A percentile compares a stretch with the other conserved stretches of the same genome.
These are phyloP conservation scores for Chrysolina haemoptera DNA, from an alignment of 2,888 invertebrate species.

Conservation along the genomic window DNA sequence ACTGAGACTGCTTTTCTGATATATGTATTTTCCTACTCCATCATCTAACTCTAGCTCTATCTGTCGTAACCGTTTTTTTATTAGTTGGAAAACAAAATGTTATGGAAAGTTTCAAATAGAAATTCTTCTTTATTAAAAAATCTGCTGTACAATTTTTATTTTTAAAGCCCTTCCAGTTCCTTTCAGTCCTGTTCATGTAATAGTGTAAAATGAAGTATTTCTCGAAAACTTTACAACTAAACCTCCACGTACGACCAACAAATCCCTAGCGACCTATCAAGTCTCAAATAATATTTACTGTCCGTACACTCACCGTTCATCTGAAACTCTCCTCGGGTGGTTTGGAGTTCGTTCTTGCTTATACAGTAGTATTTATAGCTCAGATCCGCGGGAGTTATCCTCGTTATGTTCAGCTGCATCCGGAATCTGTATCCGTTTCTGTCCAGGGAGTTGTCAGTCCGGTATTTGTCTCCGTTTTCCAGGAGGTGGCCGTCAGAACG, in stretches of 20 bases:
- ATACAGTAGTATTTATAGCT: slow-evolving; percentile 85
- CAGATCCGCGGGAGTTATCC: slow-evolving; percentile 78
- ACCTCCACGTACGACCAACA: not conserved
- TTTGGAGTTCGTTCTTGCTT: slow-evolving; percentile 86
- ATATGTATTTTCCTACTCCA: too few species aligned
- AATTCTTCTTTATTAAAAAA: too few species aligned
- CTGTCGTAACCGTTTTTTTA: too few species aligned
- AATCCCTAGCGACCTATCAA: not conserved
- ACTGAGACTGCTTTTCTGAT: too few species aligned
- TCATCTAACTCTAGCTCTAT: too few species aligned
- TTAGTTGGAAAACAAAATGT: too few species aligned
- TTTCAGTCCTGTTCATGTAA: too few species aligned
- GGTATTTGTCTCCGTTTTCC: slow-evolving; percentile 78
- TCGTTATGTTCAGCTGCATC: slow-evolving; percentile 85
- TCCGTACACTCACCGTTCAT: slow-evolving; percentile 74
- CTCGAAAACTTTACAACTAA: too few species aligned
- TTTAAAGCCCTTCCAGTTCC: too few species aligned
- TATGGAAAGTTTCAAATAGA: too few species aligned
- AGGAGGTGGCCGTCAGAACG: slow-evolving; percentile 82
- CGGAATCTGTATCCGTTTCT: slow-evolving; percentile 77
- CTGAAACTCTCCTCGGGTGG: slow-evolving; percentile 82
- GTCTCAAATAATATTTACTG: not conserved
- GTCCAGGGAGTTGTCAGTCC: slow-evolving; percentile 73
- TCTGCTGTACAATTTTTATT: too few species aligned
- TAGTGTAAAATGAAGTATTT: too few species aligned